Evolutionary conservation across 23 tunicate species (phyloP), one percentile per base, ranked within the genome.

Genomic region (Diplosoma virens): DNA sequence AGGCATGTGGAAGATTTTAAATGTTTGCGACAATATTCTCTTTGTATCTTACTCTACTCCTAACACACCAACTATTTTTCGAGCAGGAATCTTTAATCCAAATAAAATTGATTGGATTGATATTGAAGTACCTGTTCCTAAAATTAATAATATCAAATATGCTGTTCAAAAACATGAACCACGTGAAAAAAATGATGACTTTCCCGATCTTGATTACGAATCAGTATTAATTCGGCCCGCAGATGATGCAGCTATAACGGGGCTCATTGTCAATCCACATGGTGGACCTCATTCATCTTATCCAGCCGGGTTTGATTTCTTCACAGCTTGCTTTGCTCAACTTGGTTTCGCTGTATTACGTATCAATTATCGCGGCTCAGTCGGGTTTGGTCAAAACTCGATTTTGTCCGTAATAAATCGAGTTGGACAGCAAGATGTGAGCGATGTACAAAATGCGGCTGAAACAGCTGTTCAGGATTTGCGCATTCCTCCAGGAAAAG

Each of bases 401-500:
- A 66, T 87, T 16, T 32, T 60, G 27, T 82, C 94, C 27, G 41
- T 94, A 30, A 82, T 80, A 5, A 82, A 82, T 16, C 55, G 71
- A 25, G 54, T 82, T 4, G 88, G 89, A 2, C 77, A 26, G 23
- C 85, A 82, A 27, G 98, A 94, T 79, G 89, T 94, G 0, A 34
- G 59, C 14, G 98, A 94, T 58, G 81, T 82, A 1, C 94, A 86
- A 6, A 86, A 86, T 47, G 95, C 84, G 32, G 86, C 94, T 18
- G 31, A 30, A 50, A 27, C 25, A 23, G 83, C 67, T 23, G 56
- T 17, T 11, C 25, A 84, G 16, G 31, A 34, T 24, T 52, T 84
- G 36, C 4, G 32, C 1, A 32, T 77, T 32, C 21, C 60, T 7
- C 25, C 59, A 3, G 66, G 46, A 3, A 54, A 68, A 23, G 82